Evolutionary conservation across 2,113 vertebrate genomes (phyloP).

Genomic region (Dipodomys merriami): DNA sequence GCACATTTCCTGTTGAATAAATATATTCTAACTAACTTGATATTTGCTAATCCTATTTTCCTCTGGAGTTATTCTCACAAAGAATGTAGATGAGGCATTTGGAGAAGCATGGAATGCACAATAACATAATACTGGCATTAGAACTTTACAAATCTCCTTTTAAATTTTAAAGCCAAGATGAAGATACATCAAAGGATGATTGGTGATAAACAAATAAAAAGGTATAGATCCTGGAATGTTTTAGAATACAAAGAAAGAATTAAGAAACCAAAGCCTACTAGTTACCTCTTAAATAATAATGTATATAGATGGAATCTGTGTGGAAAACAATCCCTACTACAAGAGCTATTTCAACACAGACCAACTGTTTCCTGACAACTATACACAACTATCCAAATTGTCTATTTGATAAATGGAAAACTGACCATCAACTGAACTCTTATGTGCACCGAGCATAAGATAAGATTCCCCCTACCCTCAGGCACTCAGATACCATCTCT

Average conservation of each 20-base stretch:
- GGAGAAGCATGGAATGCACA: not conserved
- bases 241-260: not conserved
- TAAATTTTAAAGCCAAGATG: not conserved
- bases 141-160: not conserved
- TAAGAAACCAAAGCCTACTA: not conserved
- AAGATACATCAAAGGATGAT: not conserved
- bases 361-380: not conserved
- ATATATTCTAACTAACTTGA: not conserved
- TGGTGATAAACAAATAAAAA: not conserved
- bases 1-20: not conserved
- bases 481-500: not conserved
- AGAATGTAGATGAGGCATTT: not conserved
- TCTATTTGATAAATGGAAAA: not conserved
- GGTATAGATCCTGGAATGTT: not conserved
- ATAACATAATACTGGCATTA: not conserved
- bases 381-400: not conserved
- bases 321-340: not conserved
- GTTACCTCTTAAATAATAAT: not conserved
- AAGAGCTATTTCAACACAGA: not conserved
- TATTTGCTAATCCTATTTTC: constrained; percentile 5
- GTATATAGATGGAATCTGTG: not conserved
- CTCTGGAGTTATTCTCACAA: not conserved
- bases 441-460: not conserved
- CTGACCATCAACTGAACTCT: not conserved
- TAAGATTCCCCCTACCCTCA: not conserved